These are phyloP conservation scores for Recurvirostra avosetta DNA, from an alignment of 2,113 vertebrate genomes.

Conservation along the genomic window DNA sequence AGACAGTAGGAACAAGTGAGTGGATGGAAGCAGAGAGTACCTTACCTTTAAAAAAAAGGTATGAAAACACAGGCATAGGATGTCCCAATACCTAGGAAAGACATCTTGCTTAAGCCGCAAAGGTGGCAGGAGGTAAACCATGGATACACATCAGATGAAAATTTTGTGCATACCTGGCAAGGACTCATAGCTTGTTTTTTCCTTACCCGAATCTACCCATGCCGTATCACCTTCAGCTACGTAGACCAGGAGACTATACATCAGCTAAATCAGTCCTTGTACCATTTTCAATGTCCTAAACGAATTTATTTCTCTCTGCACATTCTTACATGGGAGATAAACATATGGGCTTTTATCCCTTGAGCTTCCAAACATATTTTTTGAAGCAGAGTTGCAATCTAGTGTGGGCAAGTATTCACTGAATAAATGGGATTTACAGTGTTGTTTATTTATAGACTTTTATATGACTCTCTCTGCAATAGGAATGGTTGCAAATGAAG, in stretches of 20 bases:
- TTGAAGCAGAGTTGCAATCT: slow-evolving; percentile 16
- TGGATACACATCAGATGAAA: background rate
- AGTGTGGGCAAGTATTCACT: slow-evolving; percentile 38
- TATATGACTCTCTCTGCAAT: background rate
- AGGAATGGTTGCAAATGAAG: background rate
- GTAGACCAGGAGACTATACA: background rate
- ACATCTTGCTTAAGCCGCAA: background rate
- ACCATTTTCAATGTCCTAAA: background rate
- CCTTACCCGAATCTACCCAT: background rate
- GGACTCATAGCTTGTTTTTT: background rate
- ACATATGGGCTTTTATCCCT: slow-evolving; percentile 41
- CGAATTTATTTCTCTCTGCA: slow-evolving; percentile 1
- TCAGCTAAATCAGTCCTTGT: background rate
- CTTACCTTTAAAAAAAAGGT: background rate
- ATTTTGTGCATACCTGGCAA: background rate
- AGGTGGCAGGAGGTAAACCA: background rate
- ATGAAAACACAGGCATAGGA: background rate
- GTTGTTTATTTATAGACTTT: slow-evolving; percentile 45
- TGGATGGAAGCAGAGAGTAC: background rate
- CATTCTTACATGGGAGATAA: slow-evolving; percentile 10
- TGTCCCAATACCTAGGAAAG: background rate
- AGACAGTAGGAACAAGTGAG: background rate
- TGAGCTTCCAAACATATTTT: slow-evolving; percentile 40
- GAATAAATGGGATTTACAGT: slow-evolving; percentile 13
- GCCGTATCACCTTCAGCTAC: background rate